Evolutionary conservation across 2,888 invertebrate species (phyloP).

Genomic region (Dryococelus australis): DNA sequence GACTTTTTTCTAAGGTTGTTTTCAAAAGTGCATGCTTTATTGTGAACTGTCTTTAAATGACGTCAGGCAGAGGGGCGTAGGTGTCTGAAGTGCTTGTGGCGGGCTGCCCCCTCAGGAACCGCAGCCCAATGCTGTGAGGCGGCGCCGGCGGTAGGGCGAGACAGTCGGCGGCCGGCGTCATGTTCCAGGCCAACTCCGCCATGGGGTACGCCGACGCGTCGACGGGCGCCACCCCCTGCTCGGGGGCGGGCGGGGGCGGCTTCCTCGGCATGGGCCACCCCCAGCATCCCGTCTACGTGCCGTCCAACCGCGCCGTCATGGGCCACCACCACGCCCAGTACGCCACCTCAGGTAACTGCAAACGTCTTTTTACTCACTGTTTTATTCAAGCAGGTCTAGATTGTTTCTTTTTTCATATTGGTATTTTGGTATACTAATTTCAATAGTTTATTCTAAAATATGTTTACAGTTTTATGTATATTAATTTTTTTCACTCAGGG

Average conservation of each 20-base stretch:
- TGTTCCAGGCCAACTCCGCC: conserved; percentile 35
- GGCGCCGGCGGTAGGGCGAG: background rate
- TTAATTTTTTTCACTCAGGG: too few species aligned
- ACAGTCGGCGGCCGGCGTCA: background rate
- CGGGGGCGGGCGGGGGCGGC: conserved; percentile 32
- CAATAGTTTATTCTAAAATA: too few species aligned
- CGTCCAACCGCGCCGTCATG: conserved; percentile 66
- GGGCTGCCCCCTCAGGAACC: background rate
- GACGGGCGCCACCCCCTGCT: conserved; percentile 31
- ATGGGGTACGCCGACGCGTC: conserved; percentile 36
- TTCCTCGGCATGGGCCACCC: conserved; percentile 34
- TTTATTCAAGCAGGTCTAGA: too few species aligned
- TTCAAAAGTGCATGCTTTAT: too few species aligned
- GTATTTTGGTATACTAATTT: too few species aligned
- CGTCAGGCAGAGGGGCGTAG: too few species aligned
- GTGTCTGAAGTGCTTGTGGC: background rate
- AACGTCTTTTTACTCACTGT: background rate
- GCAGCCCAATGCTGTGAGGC: background rate
- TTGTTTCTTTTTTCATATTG: too few species aligned
- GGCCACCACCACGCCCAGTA: conserved; percentile 51
- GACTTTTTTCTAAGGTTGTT: too few species aligned
- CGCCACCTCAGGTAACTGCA: conserved; percentile 51
- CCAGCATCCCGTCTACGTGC: conserved; percentile 69
- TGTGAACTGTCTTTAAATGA: too few species aligned
- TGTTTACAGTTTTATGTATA: too few species aligned